Evolutionary conservation across 1,140 invertebrate species (phyloP), one percentile per base, ranked within the genome.

Genomic region (Colletes gigas): DNA sequence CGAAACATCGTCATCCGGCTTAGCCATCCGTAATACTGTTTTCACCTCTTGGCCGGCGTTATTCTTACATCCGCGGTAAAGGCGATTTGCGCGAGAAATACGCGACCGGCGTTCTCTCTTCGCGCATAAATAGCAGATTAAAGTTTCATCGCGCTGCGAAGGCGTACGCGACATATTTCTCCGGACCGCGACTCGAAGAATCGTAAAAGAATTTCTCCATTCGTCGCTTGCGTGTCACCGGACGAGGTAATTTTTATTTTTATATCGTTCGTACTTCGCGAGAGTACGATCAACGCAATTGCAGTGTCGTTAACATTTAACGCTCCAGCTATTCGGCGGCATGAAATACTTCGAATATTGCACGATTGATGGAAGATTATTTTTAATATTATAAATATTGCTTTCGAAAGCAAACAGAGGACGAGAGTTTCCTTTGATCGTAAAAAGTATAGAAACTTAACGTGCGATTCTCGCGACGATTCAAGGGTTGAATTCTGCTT

Each of bases 1-100:
- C 59, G 76, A 54, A 78, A 72, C 50, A 78, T 78, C 68, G 76
- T 78, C 69, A 78, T 78, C 69, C 76, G 69, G 68, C 69, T 78
- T 72, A 78, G 70, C 76, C 69, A 60, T 54, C 30, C 69, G 39
- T 78, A 78, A 78, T 52, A 41, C 59, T 72, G 60, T 78, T 78
- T 52, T 65, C 67, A 60, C 59, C 57, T 30, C 8, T 44, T 21
- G 76, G 47, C 30, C 14, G 47, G 4, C 50, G 76, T 39, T 63
- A 63, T 63, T 72, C 59, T 72, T 63, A 39, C 47, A 12, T 19
- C 19, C 47, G 15, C 6, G n/a, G 59, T 9, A 72, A 78, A 63
- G 67, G 15, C 59, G 47, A 72, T 78, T 78, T 72, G 6, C 65
- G 10, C n/a, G 39, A 63, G 47, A 63, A 77, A 47, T 39, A 54